These are phyloP conservation scores for Drosophila suboccidentalis DNA, from an alignment of 2,888 invertebrate species.

Conservation along the genomic window DNA sequence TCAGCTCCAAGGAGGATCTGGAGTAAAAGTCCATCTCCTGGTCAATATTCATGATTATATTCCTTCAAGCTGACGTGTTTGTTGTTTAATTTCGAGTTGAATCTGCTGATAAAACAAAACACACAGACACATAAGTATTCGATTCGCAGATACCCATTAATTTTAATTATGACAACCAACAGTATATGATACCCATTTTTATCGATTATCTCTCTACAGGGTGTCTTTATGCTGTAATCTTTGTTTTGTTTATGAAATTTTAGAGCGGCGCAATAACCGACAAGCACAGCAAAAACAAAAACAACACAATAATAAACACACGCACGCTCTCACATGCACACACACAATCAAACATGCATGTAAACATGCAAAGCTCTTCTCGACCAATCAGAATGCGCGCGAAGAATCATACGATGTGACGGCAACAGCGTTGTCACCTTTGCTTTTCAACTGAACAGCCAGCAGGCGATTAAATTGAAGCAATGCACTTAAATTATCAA, in stretches of 20 bases:
- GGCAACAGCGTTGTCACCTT: conserved; percentile 49
- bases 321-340: conserved; percentile 16
- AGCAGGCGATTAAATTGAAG: conserved; percentile 16
- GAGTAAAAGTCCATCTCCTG: conserved; percentile 80
- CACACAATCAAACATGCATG: conserved; percentile 24
- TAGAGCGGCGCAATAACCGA: conserved; percentile 68
- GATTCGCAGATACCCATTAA: conserved; percentile 2
- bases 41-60: conserved; percentile 67
- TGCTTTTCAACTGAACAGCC: conserved; percentile 20
- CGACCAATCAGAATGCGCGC: conserved; percentile 83
- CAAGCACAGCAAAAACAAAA: conserved; percentile 22
- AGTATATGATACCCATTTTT: not conserved
- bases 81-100: conserved; percentile 2
- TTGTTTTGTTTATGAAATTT: conserved; percentile 67
- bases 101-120: conserved; percentile 32
- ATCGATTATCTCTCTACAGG: not conserved
- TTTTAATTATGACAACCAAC: not conserved
- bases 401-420: conserved; percentile 85
- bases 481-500: conserved; percentile 4
- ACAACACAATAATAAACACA: conserved; percentile 38
- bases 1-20: conserved; percentile 71
- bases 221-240: conserved; percentile 53
- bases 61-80: conserved; percentile 23
- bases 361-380: conserved; percentile 48
- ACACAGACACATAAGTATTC: not conserved